Evolutionary conservation across 1,140 invertebrate genomes (phyloP).

Genomic region (Luehdorfia chinensis): DNA sequence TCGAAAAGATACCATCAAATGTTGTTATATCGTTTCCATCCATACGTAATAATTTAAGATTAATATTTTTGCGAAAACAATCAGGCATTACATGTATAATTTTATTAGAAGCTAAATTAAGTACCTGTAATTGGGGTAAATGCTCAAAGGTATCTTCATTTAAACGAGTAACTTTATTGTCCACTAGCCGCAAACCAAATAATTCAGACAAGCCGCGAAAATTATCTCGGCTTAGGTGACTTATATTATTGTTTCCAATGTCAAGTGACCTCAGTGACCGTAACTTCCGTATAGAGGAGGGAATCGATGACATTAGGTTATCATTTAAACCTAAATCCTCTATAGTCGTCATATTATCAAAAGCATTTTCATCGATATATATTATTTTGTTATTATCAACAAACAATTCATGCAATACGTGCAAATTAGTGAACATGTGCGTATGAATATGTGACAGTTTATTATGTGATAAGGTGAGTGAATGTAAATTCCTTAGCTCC

Average conservation of each 20-base stretch:
- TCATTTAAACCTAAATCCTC: conserved; percentile 87
- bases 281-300: conserved; percentile 82
- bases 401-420: conserved; percentile 84
- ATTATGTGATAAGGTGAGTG: conserved; percentile 86
- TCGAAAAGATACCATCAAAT: conserved; percentile 82
- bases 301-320: conserved; percentile 85
- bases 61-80: conserved; percentile 81
- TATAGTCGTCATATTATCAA: conserved; percentile 87
- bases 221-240: conserved; percentile 78
- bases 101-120: conserved; percentile 84
- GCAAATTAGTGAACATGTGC: conserved; percentile 84
- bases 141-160: conserved; percentile 82
- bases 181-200: conserved; percentile 81
- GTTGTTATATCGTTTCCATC: conserved; percentile 83
- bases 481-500: conserved; percentile 86
- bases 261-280: conserved; percentile 85
- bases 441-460: conserved; percentile 82
- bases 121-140: conserved; percentile 80
- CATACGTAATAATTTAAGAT: conserved; percentile 81
- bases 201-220: conserved; percentile 81
- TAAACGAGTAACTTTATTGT: conserved; percentile 83
- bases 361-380: conserved; percentile 83
- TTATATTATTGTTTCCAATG: conserved; percentile 87
- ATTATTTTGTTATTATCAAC: conserved; percentile 86
- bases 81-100: conserved; percentile 81